Evolutionary conservation across 2,888 invertebrate genomes (phyloP).

Genomic region (Protonemura montana): DNA sequence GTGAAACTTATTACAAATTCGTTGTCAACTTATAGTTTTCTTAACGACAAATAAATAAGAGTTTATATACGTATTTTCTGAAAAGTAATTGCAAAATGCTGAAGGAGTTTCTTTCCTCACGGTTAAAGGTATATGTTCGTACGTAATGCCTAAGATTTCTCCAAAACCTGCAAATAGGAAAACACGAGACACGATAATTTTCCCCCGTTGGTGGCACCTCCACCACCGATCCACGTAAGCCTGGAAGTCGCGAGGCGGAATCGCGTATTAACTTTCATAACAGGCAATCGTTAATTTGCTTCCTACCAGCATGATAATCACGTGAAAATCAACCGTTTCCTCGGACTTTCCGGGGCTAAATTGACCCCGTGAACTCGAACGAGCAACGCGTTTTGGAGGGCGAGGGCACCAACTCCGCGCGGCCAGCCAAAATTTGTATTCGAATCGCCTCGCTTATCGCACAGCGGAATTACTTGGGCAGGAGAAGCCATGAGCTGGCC

Average conservation of each 20-base stretch:
- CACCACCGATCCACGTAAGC: too few species aligned
- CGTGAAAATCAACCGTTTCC: neutral
- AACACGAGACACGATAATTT: neutral
- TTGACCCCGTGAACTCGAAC: neutral
- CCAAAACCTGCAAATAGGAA: neutral
- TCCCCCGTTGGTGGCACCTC: too few species aligned
- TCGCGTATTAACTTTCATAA: too few species aligned
- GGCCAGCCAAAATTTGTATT: neutral
- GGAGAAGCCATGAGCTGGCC: neutral
- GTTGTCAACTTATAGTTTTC: constrained; percentile 35
- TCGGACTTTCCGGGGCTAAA: neutral
- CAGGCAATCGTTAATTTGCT: neutral
- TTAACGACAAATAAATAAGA: constrained; percentile 30
- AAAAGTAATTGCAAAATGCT: constrained; percentile 9
- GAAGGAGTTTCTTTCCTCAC: neutral
- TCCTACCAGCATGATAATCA: neutral
- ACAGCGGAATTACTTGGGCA: neutral
- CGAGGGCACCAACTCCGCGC: neutral
- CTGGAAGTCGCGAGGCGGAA: too few species aligned
- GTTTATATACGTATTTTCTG: neutral
- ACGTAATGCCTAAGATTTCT: neutral
- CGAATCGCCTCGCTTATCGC: neutral
- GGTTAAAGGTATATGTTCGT: neutral
- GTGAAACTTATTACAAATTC: constrained; percentile 37
- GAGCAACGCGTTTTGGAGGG: too few species aligned